Base-by-base conservation (phyloP, 2,113 vertebrate genomes). In the Excalfactoria chinensis region DNA sequence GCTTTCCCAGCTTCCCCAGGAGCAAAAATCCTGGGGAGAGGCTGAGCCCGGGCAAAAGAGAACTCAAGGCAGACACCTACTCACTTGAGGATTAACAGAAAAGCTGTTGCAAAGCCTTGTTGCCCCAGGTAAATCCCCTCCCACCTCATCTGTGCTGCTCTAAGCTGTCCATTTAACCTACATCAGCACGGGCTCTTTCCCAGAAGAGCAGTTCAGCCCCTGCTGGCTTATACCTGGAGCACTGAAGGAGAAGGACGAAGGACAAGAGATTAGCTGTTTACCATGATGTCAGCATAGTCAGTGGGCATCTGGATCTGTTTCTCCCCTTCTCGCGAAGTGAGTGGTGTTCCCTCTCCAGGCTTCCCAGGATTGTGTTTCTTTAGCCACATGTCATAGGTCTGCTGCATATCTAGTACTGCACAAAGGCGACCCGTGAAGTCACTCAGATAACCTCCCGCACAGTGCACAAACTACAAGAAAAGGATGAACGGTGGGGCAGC, bases 291-390 rank as follows among this genome's bases (percentile, higher is more conserved):
- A 0, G 99, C 98, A 5, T 98, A 99, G 97, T 99, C 99, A 0
- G 99, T 99, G 67, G 99, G 99, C 99, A 99, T 99, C 93, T 97
- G 95, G 88, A 99, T 99, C 96, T 97, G 98, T 86, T 99, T 99
- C 89, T 99, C 98, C 13, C 98, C 98, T 37, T 99, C 95, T 40
- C 98, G 92, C 0, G 98, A 96, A 22, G 95, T 92, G 35, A 97
- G 86, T 1, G 89, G 89, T 28, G 98, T 97, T 40, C 96, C 98
- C 44, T 98, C 98, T 66, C 97, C 95, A 11, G 97, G 98, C 74
- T 97, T 98, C 84, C 96, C 98, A 18, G 98, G 98, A 90, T 96
- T 96, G 75, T 97, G 97, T 80, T 98, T 98, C 48, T 98, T 96
- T 72, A 98, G 93, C 98, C 99, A 99, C 96, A 98, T 98, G 85